phyloP scores from a whole-genome alignment of 2,888 invertebrate genomes.

The Halictus quadricinctus region DNA sequence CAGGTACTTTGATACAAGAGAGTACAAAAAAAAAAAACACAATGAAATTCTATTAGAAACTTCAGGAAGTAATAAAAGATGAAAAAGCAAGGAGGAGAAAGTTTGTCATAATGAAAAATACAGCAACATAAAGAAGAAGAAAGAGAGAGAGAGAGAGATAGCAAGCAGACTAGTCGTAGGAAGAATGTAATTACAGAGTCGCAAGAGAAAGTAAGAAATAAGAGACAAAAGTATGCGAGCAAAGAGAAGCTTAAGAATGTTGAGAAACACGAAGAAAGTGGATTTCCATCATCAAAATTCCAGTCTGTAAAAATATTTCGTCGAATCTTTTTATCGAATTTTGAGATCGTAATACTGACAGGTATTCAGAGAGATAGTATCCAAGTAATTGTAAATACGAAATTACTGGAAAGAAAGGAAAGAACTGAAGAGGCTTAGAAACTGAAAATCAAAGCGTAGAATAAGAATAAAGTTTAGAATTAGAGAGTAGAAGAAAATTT shows the following conservation, averaged over 20 bases:
- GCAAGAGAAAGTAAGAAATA: constrained; percentile 30
- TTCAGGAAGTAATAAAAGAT: constrained; percentile 19
- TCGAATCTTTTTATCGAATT: constrained; percentile 68
- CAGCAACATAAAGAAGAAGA: not conserved
- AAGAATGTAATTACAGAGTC: constrained; percentile 20
- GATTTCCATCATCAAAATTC: not conserved
- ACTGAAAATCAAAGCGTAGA: constrained; percentile 27
- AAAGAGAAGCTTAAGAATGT: constrained; percentile 22
- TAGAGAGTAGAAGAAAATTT: constrained; percentile 9
- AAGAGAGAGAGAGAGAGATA: constrained; percentile 8
- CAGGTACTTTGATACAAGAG: constrained; percentile 50
- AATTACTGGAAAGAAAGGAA: not conserved
- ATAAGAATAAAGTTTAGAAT: constrained; percentile 5
- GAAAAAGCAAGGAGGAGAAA: constrained; percentile 32
- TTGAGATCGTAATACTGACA: constrained; percentile 72
- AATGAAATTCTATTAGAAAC: not conserved
- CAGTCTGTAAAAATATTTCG: constrained; percentile 46
- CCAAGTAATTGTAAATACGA: constrained; percentile 9
- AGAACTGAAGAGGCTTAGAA: constrained; percentile 6
- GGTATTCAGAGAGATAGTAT: constrained; percentile 51
- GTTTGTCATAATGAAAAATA: constrained; percentile 9
- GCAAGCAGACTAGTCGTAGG: not conserved
- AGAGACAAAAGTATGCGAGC: not conserved
- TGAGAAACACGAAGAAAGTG: not conserved
- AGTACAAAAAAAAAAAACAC: constrained; percentile 10